These are phyloP conservation scores for Karalla daura DNA, from an alignment of 2,797 vertebrate species.

Conservation along the genomic window DNA sequence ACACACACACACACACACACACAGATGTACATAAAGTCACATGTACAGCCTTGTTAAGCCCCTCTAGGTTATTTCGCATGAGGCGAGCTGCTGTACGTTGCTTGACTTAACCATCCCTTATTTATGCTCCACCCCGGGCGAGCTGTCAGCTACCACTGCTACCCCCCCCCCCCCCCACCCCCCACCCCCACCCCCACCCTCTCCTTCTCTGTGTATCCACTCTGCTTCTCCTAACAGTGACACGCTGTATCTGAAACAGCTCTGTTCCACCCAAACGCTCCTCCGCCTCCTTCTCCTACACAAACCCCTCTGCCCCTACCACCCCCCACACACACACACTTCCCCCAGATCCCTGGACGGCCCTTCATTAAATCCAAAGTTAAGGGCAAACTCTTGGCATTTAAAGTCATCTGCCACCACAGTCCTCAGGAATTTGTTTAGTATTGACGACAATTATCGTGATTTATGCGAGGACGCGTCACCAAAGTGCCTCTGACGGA, in stretches of 20 bases:
- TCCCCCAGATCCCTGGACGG: neutral
- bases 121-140: conserved; percentile 72
- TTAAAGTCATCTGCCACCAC: neutral
- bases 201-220: conserved; percentile 46
- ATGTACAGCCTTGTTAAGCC: conserved; percentile 48
- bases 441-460: neutral
- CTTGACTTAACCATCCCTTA: conserved; percentile 65
- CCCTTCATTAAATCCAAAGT: conserved; percentile 26
- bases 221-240: conserved; percentile 44
- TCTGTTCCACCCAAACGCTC: conserved; percentile 34
- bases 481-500: neutral
- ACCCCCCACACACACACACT: no score
- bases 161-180: no score
- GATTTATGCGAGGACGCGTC: neutral
- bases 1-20: conserved; percentile 6
- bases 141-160: conserved; percentile 47
- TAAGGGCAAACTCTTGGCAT: conserved; percentile 15
- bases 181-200: no score
- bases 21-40: conserved; percentile 9
- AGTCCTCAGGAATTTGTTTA: conserved; percentile 2
- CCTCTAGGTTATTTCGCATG: conserved; percentile 57
- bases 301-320: neutral
- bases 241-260: conserved; percentile 37
- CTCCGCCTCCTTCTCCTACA: neutral
- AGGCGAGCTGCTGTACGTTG: conserved; percentile 51